Evolutionary conservation across 2,797 vertebrate genomes (phyloP).

Genomic region (Helarctos malayanus): DNA sequence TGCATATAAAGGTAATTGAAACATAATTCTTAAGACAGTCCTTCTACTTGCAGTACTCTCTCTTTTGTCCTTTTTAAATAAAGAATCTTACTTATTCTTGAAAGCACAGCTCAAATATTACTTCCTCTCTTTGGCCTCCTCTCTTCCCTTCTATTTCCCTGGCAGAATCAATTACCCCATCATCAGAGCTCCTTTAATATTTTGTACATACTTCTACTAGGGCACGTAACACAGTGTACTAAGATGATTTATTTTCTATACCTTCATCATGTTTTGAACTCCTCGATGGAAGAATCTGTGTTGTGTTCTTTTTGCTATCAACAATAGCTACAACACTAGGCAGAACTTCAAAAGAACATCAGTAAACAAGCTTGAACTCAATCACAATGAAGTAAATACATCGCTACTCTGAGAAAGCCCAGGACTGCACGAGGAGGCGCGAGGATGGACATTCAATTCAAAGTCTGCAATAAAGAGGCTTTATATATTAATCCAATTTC

Average conservation of each 20-base stretch:
- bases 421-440: neutral
- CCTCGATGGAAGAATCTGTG: neutral
- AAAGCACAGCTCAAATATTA: neutral
- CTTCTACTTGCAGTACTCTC: neutral
- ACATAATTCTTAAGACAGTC: neutral
- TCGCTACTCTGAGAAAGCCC: conserved; percentile 5
- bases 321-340: neutral
- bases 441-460: neutral
- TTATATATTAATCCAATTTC: neutral
- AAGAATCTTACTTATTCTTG: neutral
- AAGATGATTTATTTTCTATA: neutral
- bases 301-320: neutral
- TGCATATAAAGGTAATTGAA: neutral
- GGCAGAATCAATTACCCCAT: neutral
- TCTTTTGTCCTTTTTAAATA: neutral
- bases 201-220: neutral
- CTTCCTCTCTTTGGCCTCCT: neutral
- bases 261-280: neutral
- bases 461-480: neutral
- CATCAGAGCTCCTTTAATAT: neutral
- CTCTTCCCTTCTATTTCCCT: neutral
- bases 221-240: neutral
- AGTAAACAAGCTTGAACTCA: neutral
- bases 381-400: neutral
- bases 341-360: neutral